Percentiles rank a stretch among this genome's conserved stretches.
phyloP scores from a whole-genome alignment of 2,888 invertebrate species.

The Drosophila paranaensis region DNA sequence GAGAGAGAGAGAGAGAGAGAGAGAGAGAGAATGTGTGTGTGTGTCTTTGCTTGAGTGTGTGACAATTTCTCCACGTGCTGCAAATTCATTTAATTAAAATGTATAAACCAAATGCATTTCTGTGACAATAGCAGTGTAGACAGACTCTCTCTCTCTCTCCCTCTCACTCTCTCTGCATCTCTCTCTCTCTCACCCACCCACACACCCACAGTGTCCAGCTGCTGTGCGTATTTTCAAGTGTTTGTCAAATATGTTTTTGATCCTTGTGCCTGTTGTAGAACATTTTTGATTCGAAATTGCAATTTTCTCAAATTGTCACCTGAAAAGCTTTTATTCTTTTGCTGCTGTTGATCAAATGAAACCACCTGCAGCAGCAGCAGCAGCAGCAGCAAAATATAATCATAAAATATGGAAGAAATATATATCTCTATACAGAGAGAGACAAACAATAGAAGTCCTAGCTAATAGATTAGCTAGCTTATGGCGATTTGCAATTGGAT shows the following conservation, averaged over 20 bases:
- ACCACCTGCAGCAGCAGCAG: neutral
- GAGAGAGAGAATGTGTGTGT: neutral
- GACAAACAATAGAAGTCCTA: neutral
- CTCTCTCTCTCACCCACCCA: neutral
- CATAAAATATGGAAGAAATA: neutral
- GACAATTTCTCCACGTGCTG: constrained; percentile 29
- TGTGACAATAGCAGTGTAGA: constrained; percentile 12
- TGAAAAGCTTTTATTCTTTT: constrained; percentile 1
- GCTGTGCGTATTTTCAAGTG: constrained; percentile 16
- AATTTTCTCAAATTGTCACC: constrained; percentile 39
- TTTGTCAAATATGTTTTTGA: constrained; percentile 30
- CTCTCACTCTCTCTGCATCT: neutral
- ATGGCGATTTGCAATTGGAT: constrained; percentile 4
- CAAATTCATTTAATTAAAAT: constrained; percentile 60
- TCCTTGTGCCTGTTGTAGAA: constrained; percentile 28
- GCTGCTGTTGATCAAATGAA: neutral
- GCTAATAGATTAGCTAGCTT: constrained; percentile 29
- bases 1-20: no score
- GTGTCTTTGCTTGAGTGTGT: constrained; percentile 6
- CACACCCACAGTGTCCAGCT: neutral
- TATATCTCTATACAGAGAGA: neutral
- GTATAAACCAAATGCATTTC: constrained; percentile 25
- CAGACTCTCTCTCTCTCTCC: constrained; percentile 2
- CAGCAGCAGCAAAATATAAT: neutral
- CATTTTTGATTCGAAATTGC: constrained; percentile 30